A percentile compares a stretch with the other conserved stretches of the same genome.
These are phyloP conservation scores for Sebastiscus albofasciatus DNA, from an alignment of 2,797 vertebrate genomes.

Conservation along the genomic window DNA sequence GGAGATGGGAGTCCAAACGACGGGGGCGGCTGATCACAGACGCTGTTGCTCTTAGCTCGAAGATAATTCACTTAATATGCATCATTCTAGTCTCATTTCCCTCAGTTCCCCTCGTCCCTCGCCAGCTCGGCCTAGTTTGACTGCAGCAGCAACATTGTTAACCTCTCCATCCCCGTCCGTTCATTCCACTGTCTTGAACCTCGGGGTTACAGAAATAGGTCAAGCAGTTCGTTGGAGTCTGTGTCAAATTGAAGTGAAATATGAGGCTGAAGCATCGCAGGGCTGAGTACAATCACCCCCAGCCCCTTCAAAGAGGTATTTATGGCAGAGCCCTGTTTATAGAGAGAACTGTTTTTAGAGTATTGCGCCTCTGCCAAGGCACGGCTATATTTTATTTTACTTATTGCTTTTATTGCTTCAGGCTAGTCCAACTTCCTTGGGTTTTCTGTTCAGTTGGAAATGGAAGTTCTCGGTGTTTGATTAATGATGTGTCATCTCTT, in stretches of 20 bases:
- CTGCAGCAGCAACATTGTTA: slow-evolving; percentile 39
- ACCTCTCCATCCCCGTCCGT: slow-evolving; percentile 34
- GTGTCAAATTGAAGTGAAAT: slow-evolving; percentile 60
- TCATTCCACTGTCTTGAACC: slow-evolving; percentile 45
- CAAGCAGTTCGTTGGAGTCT: slow-evolving; percentile 53
- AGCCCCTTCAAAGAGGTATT: slow-evolving; percentile 36
- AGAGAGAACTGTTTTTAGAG: slow-evolving; percentile 19
- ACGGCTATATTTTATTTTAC: slow-evolving; percentile 7
- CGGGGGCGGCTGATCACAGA: slow-evolving; percentile 28
- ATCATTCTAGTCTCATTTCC: slow-evolving; percentile 41
- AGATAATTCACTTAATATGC: slow-evolving; percentile 74
- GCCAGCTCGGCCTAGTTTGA: slow-evolving; percentile 58
- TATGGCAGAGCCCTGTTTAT: slow-evolving; percentile 27
- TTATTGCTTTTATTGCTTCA: slow-evolving; percentile 18
- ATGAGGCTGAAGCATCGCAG: slow-evolving; percentile 39
- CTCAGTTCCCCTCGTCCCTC: slow-evolving; percentile 23
- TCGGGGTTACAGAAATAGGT: slow-evolving; percentile 62
- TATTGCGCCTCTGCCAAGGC: background rate
- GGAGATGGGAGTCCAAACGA: slow-evolving; percentile 32
- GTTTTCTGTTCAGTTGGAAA: slow-evolving; percentile 18
- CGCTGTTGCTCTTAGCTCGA: slow-evolving; percentile 44
- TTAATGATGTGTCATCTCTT: slow-evolving; percentile 46
- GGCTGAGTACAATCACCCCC: slow-evolving; percentile 39
- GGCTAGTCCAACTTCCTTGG: slow-evolving; percentile 15
- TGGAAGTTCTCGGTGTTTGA: slow-evolving; percentile 36